A percentile compares a stretch with the other conserved stretches of the same genome.
These are phyloP conservation scores for Acrobasis consociella DNA, from an alignment of 2,888 invertebrate species.

Conservation along the genomic window DNA sequence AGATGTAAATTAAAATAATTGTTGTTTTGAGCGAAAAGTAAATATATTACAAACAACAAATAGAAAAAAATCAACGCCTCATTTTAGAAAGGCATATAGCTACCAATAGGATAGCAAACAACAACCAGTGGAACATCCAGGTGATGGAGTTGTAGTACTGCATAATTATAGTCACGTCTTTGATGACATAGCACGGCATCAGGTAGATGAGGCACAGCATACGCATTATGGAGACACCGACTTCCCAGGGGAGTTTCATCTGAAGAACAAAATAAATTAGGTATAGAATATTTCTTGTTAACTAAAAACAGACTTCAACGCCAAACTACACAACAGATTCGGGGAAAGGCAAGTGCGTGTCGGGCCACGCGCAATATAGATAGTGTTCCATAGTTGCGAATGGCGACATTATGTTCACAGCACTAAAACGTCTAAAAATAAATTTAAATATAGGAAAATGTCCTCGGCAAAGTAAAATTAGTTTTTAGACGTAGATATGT, in stretches of 20 bases:
- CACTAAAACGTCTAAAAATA: too few species aligned
- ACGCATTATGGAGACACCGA: slow-evolving; percentile 73
- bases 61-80: not conserved
- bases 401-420: too few species aligned
- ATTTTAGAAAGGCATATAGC: slow-evolving; percentile 47
- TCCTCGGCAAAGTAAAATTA: too few species aligned
- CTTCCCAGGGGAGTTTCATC: slow-evolving; percentile 82
- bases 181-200: slow-evolving; percentile 63
- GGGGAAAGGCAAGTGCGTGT: too few species aligned
- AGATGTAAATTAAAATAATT: too few species aligned
- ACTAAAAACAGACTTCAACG: not conserved
- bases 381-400: too few species aligned
- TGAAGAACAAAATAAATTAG: slow-evolving; percentile 60
- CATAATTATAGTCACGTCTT: slow-evolving; percentile 45
- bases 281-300: too few species aligned
- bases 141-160: slow-evolving; percentile 70
- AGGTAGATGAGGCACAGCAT: slow-evolving; percentile 66
- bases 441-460: too few species aligned
- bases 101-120: slow-evolving; percentile 49
- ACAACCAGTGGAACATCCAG: slow-evolving; percentile 65
- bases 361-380: too few species aligned
- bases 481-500: too few species aligned
- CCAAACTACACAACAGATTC: too few species aligned
- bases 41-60: not conserved
- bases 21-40: too few species aligned